Percentiles rank a stretch among this genome's conserved stretches.
Conservation (phyloP, 2,888 invertebrate genomes). For the Calliscelio sp. region DNA sequence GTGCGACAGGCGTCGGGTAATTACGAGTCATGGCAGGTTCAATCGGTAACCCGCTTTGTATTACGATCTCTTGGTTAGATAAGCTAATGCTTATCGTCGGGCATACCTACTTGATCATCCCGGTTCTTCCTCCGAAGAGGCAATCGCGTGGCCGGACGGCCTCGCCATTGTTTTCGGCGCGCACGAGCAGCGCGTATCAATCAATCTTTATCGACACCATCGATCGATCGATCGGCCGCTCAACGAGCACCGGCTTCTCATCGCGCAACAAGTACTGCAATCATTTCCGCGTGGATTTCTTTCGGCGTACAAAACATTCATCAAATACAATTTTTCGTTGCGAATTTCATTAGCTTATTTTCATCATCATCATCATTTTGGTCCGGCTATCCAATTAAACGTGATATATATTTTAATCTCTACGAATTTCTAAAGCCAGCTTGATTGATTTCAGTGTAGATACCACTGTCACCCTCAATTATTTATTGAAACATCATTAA, state of each 20-base stretch:
- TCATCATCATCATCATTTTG: no score
- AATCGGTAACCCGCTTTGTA: slow-evolving; percentile 70
- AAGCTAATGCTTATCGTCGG: slow-evolving; percentile 72
- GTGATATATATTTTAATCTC: no score
- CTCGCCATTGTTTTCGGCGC: slow-evolving; percentile 66
- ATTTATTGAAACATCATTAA: background rate
- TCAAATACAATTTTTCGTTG: slow-evolving; percentile 5
- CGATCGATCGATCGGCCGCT: slow-evolving; percentile 60
- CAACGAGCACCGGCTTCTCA: slow-evolving; percentile 56
- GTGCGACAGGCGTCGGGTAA: slow-evolving; percentile 67
- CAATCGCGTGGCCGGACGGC: slow-evolving; percentile 68
- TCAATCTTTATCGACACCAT: slow-evolving; percentile 68
- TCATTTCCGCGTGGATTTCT: slow-evolving; percentile 45
- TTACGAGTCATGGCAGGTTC: slow-evolving; percentile 72
- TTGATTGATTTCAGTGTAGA: background rate
- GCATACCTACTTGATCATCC: slow-evolving; percentile 57
- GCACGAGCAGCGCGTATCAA: slow-evolving; percentile 71
- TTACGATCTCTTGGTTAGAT: slow-evolving; percentile 65
- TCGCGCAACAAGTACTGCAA: slow-evolving; percentile 50
- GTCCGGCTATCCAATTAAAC: no score
- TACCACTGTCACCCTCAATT: background rate
- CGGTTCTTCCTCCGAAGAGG: slow-evolving; percentile 49
- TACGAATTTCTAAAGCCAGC: no score
- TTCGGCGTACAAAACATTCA: slow-evolving; percentile 25
- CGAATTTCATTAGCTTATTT: background rate